phyloP scores from a whole-genome alignment of 2,797 vertebrate species.

The Xiphophorus birchmanni region DNA sequence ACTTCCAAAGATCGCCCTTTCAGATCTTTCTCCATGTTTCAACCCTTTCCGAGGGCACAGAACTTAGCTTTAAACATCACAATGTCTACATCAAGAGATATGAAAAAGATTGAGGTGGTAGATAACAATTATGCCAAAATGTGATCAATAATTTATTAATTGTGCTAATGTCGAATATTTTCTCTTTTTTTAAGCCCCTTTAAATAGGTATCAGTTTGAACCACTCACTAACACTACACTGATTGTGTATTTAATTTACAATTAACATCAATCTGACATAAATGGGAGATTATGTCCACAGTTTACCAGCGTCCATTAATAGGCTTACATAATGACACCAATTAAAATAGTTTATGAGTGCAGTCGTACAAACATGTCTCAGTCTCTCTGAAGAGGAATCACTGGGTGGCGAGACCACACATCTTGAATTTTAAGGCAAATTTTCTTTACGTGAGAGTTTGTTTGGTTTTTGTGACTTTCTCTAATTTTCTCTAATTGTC shows the following conservation, averaged over 20 bases:
- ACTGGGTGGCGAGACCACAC: neutral
- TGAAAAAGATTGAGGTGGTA: neutral
- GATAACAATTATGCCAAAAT: neutral
- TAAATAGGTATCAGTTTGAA: neutral
- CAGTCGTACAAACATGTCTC: neutral
- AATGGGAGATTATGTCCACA: neutral
- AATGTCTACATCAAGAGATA: neutral
- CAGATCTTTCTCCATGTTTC: neutral
- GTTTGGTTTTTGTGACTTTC: neutral
- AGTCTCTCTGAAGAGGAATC: neutral
- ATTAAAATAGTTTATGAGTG: neutral
- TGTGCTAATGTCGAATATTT: neutral
- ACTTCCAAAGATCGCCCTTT: neutral
- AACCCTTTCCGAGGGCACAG: neutral
- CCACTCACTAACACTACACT: neutral
- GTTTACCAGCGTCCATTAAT: neutral
- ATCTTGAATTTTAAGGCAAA: neutral
- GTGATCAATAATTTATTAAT: neutral
- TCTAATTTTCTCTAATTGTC: neutral
- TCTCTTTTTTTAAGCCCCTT: neutral
- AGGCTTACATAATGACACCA: neutral
- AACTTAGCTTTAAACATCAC: neutral
- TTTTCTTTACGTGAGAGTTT: neutral
- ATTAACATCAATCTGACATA: neutral
- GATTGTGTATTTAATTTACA: neutral